These are phyloP conservation scores for Homarus americanus DNA, from an alignment of 1,140 invertebrate species.

Conservation along the genomic window DNA sequence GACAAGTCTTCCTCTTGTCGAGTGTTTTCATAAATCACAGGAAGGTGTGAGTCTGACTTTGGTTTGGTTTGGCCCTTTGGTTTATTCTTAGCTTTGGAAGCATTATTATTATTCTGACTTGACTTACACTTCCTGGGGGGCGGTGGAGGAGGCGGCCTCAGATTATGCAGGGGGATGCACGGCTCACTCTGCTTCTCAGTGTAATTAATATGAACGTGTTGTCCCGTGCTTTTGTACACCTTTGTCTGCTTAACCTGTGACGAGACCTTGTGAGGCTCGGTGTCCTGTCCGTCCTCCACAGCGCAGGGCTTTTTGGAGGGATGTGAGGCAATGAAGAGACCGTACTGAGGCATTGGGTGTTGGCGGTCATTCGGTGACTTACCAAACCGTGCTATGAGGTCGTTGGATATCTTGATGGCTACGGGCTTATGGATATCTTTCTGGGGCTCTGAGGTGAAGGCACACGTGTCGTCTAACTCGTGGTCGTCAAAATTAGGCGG, in stretches of 20 bases:
- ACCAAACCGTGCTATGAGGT: slow-evolving; percentile 60
- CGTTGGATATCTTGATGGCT: slow-evolving; percentile 54
- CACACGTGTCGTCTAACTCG: slow-evolving; percentile 52
- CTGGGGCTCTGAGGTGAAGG: slow-evolving; percentile 64
- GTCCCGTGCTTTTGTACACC: slow-evolving; percentile 60
- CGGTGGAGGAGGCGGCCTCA: slow-evolving; percentile 53
- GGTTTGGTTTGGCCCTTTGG: slow-evolving; percentile 21
- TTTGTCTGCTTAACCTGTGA: slow-evolving; percentile 15
- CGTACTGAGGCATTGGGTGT: slow-evolving; percentile 50
- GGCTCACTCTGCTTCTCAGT: slow-evolving; percentile 27
- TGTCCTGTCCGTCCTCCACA: slow-evolving; percentile 5
- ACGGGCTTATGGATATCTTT: slow-evolving; percentile 68
- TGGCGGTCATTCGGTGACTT: slow-evolving; percentile 64
- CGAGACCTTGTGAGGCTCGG: neutral
- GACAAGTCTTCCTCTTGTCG: slow-evolving; percentile 50
- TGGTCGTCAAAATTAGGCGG: slow-evolving; percentile 43
- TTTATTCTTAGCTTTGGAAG: slow-evolving; percentile 20
- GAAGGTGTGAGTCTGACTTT: slow-evolving; percentile 51
- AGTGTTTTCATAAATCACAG: slow-evolving; percentile 66
- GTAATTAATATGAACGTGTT: slow-evolving; percentile 67
- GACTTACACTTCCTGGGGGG: slow-evolving; percentile 25
- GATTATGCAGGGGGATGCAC: slow-evolving; percentile 48
- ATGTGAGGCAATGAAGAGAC: slow-evolving; percentile 44
- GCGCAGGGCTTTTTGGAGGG: slow-evolving; percentile 63
- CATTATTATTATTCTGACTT: neutral